Percentiles rank a stretch among this genome's conserved stretches.
These are phyloP conservation scores for Drosophila ananassae DNA, from an alignment of 1,140 invertebrate species.

Conservation along the genomic window DNA sequence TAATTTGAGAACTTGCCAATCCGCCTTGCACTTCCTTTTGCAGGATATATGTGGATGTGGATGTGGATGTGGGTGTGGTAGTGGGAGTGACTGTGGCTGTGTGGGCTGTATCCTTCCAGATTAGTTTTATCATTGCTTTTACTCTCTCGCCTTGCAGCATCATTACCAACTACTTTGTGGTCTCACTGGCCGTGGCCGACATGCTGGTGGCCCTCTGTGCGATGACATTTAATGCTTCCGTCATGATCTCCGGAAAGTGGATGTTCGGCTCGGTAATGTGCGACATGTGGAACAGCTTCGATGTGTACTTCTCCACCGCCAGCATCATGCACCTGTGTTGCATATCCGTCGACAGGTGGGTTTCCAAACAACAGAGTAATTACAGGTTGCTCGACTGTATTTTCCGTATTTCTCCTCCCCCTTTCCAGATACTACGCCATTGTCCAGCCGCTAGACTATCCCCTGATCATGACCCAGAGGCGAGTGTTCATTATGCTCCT, in stretches of 20 bases:
- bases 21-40: constrained; percentile 9
- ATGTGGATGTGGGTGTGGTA: neutral
- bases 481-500: constrained; percentile 91
- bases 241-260: constrained; percentile 93
- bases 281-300: constrained; percentile 97
- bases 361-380: neutral
- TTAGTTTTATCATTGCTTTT: neutral
- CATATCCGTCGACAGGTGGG: constrained; percentile 90
- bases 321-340: constrained; percentile 94
- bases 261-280: constrained; percentile 96
- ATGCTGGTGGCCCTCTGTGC: constrained; percentile 96
- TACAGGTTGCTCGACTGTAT: neutral
- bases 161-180: constrained; percentile 98
- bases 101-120: neutral
- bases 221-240: constrained; percentile 97
- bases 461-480: constrained; percentile 93
- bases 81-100: neutral
- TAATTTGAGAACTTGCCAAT: constrained; percentile 34
- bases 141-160: constrained; percentile 84
- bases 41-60: neutral
- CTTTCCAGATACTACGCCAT: constrained; percentile 92
- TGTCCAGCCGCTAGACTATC: constrained; percentile 94
- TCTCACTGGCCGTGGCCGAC: constrained; percentile 95
- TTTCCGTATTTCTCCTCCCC: neutral
- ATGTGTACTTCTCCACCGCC: constrained; percentile 97